Conservation (phyloP, 2,797 vertebrate species). For the Brachymystax lenok region DNA sequence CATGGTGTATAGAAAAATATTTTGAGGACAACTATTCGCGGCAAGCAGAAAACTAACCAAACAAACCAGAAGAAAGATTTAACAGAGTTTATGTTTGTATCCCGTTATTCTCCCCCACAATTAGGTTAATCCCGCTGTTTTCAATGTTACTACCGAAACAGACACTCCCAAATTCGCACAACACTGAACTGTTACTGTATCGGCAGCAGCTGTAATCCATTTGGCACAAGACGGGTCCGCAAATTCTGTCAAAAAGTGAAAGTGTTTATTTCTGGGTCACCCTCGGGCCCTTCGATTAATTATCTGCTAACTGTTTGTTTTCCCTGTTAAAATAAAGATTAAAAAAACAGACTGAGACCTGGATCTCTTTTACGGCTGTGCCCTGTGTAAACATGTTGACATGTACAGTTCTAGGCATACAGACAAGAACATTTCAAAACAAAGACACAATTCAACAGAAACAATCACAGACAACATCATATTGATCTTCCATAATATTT, state of each 20-base stretch:
- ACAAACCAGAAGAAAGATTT: conserved; percentile 28
- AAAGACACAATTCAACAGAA: too few species aligned
- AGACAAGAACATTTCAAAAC: too few species aligned
- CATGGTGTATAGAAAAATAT: conserved; percentile 55
- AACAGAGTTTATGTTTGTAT: background rate
- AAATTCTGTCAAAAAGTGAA: conserved; percentile 47
- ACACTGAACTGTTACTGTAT: conserved; percentile 2
- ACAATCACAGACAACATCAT: too few species aligned
- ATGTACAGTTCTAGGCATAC: too few species aligned
- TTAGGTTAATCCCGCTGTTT: background rate
- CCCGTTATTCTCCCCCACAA: background rate
- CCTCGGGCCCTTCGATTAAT: conserved; percentile 37
- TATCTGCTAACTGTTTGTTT: conserved; percentile 17
- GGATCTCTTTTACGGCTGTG: too few species aligned
- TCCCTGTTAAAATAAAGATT: too few species aligned
- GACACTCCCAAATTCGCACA: conserved; percentile 37
- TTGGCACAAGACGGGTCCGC: conserved; percentile 53
- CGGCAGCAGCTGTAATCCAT: conserved; percentile 37
- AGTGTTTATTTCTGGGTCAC: conserved; percentile 44
- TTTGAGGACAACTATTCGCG: background rate
- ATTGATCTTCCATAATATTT: too few species aligned
- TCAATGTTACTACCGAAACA: conserved; percentile 2
- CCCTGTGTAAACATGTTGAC: too few species aligned
- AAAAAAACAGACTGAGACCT: too few species aligned
- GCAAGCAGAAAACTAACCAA: conserved; percentile 33